phyloP scores from a whole-genome alignment of 2,113 vertebrate genomes.

The Cryptomyrus ogoouensis region DNA sequence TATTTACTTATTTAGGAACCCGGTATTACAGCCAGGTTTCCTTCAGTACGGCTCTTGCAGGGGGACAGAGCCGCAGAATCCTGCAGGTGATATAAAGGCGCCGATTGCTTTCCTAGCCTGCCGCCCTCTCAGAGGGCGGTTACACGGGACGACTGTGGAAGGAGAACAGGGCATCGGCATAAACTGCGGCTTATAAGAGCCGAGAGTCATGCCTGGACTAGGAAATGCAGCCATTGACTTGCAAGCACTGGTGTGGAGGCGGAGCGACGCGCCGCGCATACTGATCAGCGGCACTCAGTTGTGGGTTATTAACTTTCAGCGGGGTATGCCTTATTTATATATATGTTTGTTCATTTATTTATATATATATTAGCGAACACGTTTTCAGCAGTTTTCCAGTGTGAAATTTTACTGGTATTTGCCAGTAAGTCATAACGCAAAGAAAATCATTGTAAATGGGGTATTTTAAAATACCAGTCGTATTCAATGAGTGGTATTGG shows the following conservation, averaged over 20 bases:
- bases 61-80: background rate
- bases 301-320: background rate
- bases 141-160: background rate
- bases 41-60: background rate
- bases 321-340: background rate
- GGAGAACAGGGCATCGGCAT: background rate
- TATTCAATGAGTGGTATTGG: background rate
- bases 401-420: background rate
- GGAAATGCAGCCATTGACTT: background rate
- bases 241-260: background rate
- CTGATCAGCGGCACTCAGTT: background rate
- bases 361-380: background rate
- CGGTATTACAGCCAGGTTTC: background rate
- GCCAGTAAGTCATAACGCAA: background rate
- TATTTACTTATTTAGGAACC: constrained; percentile 1
- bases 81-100: background rate
- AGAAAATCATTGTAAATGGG: background rate
- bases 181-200: background rate
- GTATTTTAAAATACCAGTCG: background rate
- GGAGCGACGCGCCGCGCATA: background rate
- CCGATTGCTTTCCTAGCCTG: background rate
- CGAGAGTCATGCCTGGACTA: background rate
- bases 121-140: background rate
- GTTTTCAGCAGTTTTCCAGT: background rate
- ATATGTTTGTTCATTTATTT: background rate